Evolutionary conservation across 1,140 invertebrate species (phyloP), one percentile per base, ranked within the genome.

Genomic region (Homalodisca vitripennis): DNA sequence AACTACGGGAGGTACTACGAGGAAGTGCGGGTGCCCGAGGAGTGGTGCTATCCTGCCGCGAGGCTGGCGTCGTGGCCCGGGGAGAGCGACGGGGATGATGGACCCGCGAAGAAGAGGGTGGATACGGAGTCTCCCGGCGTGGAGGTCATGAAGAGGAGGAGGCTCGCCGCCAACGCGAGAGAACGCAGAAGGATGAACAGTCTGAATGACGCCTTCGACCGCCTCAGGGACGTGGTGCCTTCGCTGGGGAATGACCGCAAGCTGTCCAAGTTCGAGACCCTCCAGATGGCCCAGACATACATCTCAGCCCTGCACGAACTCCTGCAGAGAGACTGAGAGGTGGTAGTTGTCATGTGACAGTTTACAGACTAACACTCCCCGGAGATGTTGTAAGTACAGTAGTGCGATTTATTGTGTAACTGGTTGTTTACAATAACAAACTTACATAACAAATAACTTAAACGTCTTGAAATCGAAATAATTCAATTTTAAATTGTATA

Each of bases 231-330:
- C 74, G 92, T 94, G n/a, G 88, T 95, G 20, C 92, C 92, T 0
- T 87, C 85, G 63, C 80, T 91, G 17, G 89, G 89, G 1, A 86
- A 88, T 29, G 90, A 94, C 74, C 86, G 91, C 71, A 91, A 92
- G 76, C 80, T 94, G 2, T 93, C 91, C 73, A 95, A 95, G 79
- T 94, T 90, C 76, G 92, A 95, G 78, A 94, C 92, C 0, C 79
- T 95, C 13, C 92, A 94, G 82, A 93, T 94, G 91, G 92, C 92
- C 0, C 92, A 94, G 75, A 91, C 87, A 14, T 94, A 94, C 76
- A 94, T 94, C 55, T 78, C 84, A 0, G 90, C 90, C 0, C 78
- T 93, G 12, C 84, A 86, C 73, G 89, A 91, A 70, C 78, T 90
- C 1, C 75, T 88, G 14, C 60, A 71, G n/a, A 63, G 70, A 30